Evolutionary conservation across 2,888 invertebrate species (phyloP).

Genomic region (Leptopilina myrica): DNA sequence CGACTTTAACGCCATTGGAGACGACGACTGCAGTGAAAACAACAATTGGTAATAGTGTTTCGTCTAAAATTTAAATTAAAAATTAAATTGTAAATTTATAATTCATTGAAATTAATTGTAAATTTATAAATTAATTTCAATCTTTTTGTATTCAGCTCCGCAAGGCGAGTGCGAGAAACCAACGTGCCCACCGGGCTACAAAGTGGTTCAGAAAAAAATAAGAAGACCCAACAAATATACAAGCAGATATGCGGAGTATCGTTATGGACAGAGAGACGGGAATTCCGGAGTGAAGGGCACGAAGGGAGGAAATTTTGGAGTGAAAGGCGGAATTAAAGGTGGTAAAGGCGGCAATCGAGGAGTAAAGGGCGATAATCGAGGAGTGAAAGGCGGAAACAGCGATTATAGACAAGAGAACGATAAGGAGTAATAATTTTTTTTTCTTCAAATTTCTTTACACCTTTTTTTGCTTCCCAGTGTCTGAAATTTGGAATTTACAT

Average conservation of each 20-base stretch:
- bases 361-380: background rate
- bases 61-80: background rate
- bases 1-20: background rate
- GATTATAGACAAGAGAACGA: background rate
- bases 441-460: background rate
- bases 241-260: constrained; percentile 53
- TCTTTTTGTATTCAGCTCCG: background rate
- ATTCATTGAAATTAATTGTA: no score
- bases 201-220: constrained; percentile 72
- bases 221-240: constrained; percentile 4
- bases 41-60: constrained; percentile 43
- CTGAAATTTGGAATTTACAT: background rate
- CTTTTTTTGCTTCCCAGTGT: background rate
- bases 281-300: constrained; percentile 72
- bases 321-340: constrained; percentile 25
- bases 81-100: no score
- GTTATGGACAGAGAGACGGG: constrained; percentile 53
- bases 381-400: constrained; percentile 50
- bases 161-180: constrained; percentile 67
- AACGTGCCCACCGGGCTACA: constrained; percentile 78
- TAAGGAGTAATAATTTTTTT: background rate
- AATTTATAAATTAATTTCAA: background rate
- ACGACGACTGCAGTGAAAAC: background rate
- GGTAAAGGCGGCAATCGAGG: constrained; percentile 50
- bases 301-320: constrained; percentile 19